Evolutionary conservation across 1,140 invertebrate species (phyloP).

Genomic region (Agrilus planipennis): DNA sequence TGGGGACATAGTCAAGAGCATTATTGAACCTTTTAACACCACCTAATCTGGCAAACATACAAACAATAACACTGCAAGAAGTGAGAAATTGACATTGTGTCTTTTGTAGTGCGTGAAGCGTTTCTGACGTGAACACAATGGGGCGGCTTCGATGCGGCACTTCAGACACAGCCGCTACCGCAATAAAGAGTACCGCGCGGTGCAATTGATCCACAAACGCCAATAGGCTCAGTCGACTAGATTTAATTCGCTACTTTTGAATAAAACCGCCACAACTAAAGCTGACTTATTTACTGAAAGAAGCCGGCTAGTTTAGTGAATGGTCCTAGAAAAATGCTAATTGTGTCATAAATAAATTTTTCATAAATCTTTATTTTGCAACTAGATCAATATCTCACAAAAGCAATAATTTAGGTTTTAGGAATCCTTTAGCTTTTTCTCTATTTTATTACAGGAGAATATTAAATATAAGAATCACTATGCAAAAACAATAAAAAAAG

Average conservation of each 20-base stretch:
- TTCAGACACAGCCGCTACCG: constrained; percentile 17
- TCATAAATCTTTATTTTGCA: no score
- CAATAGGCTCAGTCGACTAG: constrained; percentile 23
- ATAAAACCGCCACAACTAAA: no score
- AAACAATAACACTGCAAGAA: constrained; percentile 26
- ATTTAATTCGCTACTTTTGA: constrained; percentile 29
- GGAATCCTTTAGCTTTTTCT: no score
- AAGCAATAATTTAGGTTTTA: no score
- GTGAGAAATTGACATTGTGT: constrained; percentile 31
- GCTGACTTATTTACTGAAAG: no score
- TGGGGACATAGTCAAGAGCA: not conserved
- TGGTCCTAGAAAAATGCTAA: no score
- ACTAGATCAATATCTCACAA: no score
- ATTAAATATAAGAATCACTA: no score
- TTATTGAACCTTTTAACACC: constrained; percentile 10
- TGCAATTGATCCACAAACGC: constrained; percentile 12
- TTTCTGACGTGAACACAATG: constrained; percentile 23
- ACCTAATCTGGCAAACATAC: constrained; percentile 26
- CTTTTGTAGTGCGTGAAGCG: constrained; percentile 26
- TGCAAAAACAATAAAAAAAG: no score
- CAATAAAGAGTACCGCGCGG: constrained; percentile 19
- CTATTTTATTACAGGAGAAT: no score
- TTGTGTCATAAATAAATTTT: no score
- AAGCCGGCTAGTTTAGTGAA: no score
- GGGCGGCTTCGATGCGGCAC: constrained; percentile 26